Conservation (phyloP, 2,797 vertebrate species). For the Anas acuta region DNA sequence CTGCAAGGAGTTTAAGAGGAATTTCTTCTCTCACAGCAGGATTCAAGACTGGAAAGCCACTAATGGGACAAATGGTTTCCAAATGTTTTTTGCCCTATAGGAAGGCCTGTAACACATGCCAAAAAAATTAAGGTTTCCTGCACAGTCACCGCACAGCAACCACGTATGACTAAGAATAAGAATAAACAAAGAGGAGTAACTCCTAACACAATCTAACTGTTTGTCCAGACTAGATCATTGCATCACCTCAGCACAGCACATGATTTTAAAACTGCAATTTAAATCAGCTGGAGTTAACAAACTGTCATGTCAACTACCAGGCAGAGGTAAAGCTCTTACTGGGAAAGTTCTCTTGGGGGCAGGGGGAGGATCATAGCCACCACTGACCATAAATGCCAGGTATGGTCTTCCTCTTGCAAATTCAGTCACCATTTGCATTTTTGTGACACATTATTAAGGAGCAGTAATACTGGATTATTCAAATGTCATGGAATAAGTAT, state of each 20-base stretch:
- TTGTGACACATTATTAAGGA: background rate
- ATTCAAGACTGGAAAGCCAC: background rate
- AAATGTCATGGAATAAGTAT: background rate
- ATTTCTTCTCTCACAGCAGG: background rate
- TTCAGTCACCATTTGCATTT: constrained; percentile 24
- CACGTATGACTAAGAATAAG: background rate
- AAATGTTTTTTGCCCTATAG: background rate
- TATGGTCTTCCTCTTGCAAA: constrained; percentile 10
- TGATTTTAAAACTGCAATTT: background rate
- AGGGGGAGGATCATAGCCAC: background rate
- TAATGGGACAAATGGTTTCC: background rate
- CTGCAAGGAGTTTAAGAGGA: background rate
- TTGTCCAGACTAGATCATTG: background rate
- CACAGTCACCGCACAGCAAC: background rate
- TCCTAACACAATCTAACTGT: background rate
- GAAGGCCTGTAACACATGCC: background rate
- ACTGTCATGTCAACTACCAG: rapidly evolving
- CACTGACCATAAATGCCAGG: constrained; percentile 13
- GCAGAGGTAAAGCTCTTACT: background rate
- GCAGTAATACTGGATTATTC: constrained; percentile 1
- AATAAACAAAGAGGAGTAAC: constrained; percentile 29
- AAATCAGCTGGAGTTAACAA: background rate
- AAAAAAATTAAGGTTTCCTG: background rate
- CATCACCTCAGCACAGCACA: background rate
- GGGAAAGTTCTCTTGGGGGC: background rate